phyloP scores from a whole-genome alignment of 2,113 vertebrate species.

The Malurus alboscapulatus region DNA sequence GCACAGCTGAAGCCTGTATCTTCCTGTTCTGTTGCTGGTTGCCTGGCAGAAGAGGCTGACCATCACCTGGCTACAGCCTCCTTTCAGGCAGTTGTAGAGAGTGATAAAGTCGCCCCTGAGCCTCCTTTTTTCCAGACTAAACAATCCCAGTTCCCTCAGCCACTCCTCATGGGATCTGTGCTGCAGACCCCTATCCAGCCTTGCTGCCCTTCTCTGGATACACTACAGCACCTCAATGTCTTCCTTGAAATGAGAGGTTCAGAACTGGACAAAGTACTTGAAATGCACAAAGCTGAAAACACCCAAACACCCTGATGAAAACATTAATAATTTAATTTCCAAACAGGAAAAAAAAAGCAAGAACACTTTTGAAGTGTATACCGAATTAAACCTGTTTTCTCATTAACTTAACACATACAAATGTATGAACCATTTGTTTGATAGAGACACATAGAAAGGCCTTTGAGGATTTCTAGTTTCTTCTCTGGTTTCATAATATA shows the following conservation, averaged over 20 bases:
- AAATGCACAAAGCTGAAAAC: neutral
- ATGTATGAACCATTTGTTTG: neutral
- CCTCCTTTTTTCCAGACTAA: neutral
- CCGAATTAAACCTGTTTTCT: neutral
- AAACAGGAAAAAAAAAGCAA: neutral
- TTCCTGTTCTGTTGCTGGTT: neutral
- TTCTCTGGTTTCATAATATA: neutral
- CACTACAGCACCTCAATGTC: neutral
- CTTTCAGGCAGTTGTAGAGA: too few relatives aligned
- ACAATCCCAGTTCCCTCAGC: neutral
- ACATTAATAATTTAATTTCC: neutral
- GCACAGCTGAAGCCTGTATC: neutral
- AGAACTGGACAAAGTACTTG: neutral
- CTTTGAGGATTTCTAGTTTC: neutral
- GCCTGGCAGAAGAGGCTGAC: neutral
- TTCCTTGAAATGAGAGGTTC: neutral
- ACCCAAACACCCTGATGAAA: neutral
- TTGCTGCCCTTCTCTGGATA: neutral
- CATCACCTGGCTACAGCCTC: too few relatives aligned
- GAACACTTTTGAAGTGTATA: neutral
- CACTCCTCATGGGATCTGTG: neutral
- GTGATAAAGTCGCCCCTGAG: neutral
- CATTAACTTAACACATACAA: neutral
- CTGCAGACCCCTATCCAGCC: neutral
- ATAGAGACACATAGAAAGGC: neutral